Base-by-base conservation (phyloP, 1,140 invertebrate species). In the Magallana gigas region DNA sequence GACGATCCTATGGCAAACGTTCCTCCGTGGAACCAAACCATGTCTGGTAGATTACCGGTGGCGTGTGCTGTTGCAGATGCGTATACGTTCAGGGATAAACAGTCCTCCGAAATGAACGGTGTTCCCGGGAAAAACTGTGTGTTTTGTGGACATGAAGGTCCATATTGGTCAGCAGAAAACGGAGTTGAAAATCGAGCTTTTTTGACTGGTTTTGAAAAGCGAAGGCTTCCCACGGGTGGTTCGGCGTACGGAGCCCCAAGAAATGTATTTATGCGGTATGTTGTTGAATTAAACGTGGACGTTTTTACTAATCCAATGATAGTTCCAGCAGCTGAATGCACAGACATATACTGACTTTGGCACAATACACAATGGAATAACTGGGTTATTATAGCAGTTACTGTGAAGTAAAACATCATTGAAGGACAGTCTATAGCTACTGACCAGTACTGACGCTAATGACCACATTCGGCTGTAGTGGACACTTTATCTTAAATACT, bases 191-290 rank as follows among this genome's bases (percentile, higher is more conserved):
- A 88, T n/a, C 23, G 23, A 0, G 84, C n/a, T 59, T 60, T 57
- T 8, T 84, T 76, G 4, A 87, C 85, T 14, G 91, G 91, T 76
- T 87, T 90, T 12, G 57, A 60, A 91, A 97, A 97, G 88, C 97
- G 96, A 4, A 97, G 92, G 0, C 0, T 23, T 29, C 96, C 96
- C n/a, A 97, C 84, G 29, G 96, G 97, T 8, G 97, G 96, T 87
- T 96, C 92, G 0, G 96, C 96, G 90, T 96, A 97, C 0, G 96
- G 96, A 84, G 97, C 96, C 3, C 96, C 96, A 57, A 96, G 95
- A 93, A 97, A 97, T 58, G 96, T 96, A 91, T 95, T 84, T 8
- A 92, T 86, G 14, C 87, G 88, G 81, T 81, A 16, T 29, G 8
- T 76, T 8, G 88, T 9, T 14, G 81, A 83, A 29, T 84, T 36